Percentiles rank a stretch among this genome's conserved stretches.
Evolutionary conservation across 2,797 vertebrate species (phyloP).

Genomic region (Taeniopygia guttata): DNA sequence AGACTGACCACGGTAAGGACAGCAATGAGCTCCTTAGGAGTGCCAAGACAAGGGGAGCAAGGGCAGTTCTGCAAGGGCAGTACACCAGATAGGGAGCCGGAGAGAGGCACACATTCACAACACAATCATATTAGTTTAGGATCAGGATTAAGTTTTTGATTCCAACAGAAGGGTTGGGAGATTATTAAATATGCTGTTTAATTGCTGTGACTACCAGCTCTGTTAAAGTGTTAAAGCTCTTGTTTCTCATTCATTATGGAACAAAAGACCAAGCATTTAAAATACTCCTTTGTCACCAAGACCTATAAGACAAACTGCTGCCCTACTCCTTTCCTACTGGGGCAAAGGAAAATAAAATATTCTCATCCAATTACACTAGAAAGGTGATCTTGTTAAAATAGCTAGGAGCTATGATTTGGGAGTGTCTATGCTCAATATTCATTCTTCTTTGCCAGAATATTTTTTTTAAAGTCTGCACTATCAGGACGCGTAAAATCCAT

Average conservation of each 20-base stretch:
- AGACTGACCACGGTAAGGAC: background rate
- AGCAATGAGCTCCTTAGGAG: background rate
- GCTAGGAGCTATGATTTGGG: background rate
- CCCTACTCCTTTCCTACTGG: background rate
- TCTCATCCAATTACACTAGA: background rate
- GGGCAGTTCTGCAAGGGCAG: background rate
- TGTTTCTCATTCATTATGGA: constrained; percentile 33
- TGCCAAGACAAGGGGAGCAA: background rate
- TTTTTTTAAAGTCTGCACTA: background rate
- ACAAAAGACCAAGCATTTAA: constrained; percentile 19
- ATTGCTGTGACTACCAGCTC: background rate
- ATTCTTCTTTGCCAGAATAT: background rate
- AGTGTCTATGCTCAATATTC: background rate
- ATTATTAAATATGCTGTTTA: constrained; percentile 49
- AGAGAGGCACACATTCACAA: background rate
- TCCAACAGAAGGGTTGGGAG: background rate
- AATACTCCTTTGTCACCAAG: background rate
- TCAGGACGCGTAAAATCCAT: background rate
- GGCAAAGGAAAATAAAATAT: constrained; percentile 1
- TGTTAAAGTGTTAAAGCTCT: background rate
- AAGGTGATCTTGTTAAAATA: background rate
- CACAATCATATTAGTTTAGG: background rate
- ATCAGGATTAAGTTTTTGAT: constrained; percentile 11
- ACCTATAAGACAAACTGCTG: background rate
- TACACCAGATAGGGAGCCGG: background rate